Percentiles rank a stretch among this genome's conserved stretches.
Conservation (phyloP, 2,113 vertebrate species). For the Chaenocephalus aceratus region DNA sequence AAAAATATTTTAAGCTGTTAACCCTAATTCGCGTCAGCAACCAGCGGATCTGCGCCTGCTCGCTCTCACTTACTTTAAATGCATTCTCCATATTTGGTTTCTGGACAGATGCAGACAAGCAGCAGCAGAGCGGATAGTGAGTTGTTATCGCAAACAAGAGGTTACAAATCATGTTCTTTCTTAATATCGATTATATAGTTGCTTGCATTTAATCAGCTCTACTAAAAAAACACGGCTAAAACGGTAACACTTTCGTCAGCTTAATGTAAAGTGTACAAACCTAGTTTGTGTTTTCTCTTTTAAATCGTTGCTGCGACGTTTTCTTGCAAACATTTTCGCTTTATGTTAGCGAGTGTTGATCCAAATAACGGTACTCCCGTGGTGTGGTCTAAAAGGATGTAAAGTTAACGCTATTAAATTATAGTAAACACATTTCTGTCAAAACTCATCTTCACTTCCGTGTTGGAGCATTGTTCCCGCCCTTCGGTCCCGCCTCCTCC, state of each 20-base stretch:
- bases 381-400: neutral
- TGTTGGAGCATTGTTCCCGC: conserved; percentile 41
- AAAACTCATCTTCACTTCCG: conserved; percentile 41
- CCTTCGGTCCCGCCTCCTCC: neutral
- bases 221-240: neutral
- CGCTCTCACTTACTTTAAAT: neutral
- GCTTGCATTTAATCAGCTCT: neutral
- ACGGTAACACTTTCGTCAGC: neutral
- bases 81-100: neutral
- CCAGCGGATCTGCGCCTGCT: neutral
- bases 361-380: too few species aligned
- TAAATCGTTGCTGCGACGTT: conserved; percentile 48
- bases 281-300: conserved; percentile 19
- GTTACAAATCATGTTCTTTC: too few species aligned
- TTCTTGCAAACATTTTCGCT: conserved; percentile 49
- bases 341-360: neutral
- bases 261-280: conserved; percentile 34
- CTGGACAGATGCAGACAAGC: neutral
- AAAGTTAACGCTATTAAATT: neutral
- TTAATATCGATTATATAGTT: too few species aligned
- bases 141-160: too few species aligned
- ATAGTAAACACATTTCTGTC: conserved; percentile 1
- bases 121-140: neutral
- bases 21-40: neutral
- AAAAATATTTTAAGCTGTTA: neutral